Evolutionary conservation across 2,113 vertebrate species (phyloP), one percentile per base, ranked within the genome.

Genomic region (Pomatostomus ruficeps): DNA sequence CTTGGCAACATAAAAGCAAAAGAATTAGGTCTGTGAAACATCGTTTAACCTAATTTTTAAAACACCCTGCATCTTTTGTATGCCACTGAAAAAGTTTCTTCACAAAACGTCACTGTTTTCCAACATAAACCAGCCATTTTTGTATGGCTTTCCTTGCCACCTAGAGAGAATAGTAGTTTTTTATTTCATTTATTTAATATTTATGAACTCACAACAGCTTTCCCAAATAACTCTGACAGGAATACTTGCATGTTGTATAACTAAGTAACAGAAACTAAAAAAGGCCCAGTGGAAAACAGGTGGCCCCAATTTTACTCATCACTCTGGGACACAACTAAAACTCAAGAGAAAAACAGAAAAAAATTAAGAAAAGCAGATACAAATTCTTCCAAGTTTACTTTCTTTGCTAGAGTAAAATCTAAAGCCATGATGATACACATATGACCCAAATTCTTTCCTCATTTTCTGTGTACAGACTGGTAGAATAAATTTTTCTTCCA

Each of bases 211-310:
- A 17, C 15, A 83, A 92, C 40, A 85, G 42, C 74, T 90, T 96
- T 93, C 78, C 68, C 59, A 85, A 92, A 71, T 58, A 88, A 94
- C 45, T 89, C 42, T 94, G 79, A 91, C 38, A 95, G 46, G 40
- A 96, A 88, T 91, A 80, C 45, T 66, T 85, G 66, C 26, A 90
- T 61, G 13, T 70, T 35, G 29, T 66, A 76, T 45, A 88, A 89
- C 5, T 3, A 96, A 91, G 36, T 62, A 81, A 93, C 33, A 71
- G 54, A 83, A 95, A 94, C 36, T 70, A 43, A 93, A 94, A 86
- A 55, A 38, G 61, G 73, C 84, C 43, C 91, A 92, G 19, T 83
- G 94, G 94, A 97, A 97, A 97, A 97, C 96, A 98, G 93, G 96
- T 97, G 95, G 76, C 43, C 72, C 57, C 70, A 81, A 1, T 91